Conservation (phyloP, 2,113 vertebrate genomes). For the Zingel zingel region DNA sequence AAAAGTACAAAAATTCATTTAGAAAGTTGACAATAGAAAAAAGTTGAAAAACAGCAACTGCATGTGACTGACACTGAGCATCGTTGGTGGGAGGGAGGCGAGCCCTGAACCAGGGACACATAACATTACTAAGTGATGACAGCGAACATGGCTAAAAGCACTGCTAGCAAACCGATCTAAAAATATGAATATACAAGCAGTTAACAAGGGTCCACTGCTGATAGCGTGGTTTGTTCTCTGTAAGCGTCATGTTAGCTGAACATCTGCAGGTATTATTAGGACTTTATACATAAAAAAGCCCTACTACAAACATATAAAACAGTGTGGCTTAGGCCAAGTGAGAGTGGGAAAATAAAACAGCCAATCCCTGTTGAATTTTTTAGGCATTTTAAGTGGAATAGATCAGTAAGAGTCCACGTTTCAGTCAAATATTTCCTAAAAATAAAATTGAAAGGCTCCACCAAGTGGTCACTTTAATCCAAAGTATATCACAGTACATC, state of each 20-base stretch:
- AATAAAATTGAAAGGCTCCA: background rate
- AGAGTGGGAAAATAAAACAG: background rate
- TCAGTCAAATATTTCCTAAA: constrained; percentile 22
- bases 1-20: constrained; percentile 82
- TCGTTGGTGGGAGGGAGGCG: constrained; percentile 24
- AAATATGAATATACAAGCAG: constrained; percentile 2
- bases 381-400: background rate
- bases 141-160: constrained; percentile 4
- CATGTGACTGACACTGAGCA: constrained; percentile 67
- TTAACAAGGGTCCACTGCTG: background rate
- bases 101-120: background rate
- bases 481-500: constrained; percentile 21
- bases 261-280: constrained; percentile 10
- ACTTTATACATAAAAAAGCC: constrained; percentile 37
- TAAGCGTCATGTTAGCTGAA: constrained; percentile 15
- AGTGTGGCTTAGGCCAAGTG: background rate
- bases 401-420: background rate
- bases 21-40: constrained; percentile 80
- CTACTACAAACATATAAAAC: constrained; percentile 1
- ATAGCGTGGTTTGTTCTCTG: background rate
- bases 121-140: background rate
- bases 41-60: constrained; percentile 72
- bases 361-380: background rate
- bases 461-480: background rate
- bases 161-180: background rate